These are phyloP conservation scores for Bombus haemorrhoidalis DNA, from an alignment of 1,140 invertebrate genomes.

Conservation along the genomic window DNA sequence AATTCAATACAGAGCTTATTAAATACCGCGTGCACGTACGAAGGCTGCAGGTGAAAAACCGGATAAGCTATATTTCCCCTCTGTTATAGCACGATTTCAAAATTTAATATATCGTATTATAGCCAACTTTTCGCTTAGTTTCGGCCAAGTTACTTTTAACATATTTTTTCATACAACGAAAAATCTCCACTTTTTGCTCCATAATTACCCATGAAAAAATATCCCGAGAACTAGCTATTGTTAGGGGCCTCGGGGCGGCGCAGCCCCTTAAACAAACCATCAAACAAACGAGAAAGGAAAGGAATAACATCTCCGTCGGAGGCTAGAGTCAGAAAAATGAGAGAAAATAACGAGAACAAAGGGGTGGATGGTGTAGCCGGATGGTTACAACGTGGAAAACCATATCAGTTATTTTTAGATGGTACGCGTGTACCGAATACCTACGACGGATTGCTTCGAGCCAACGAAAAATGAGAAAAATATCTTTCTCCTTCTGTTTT, in stretches of 20 bases:
- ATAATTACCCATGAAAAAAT: background rate
- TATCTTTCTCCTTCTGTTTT: constrained; percentile 13
- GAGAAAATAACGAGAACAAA: constrained; percentile 27
- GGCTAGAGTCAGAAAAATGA: constrained; percentile 7
- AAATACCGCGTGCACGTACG: too few species aligned
- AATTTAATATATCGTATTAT: too few species aligned
- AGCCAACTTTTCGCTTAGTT: too few species aligned
- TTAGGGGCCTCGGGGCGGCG: background rate
- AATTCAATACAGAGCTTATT: too few species aligned
- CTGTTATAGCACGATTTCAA: too few species aligned
- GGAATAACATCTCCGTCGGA: constrained; percentile 8
- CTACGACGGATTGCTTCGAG: constrained; percentile 24
- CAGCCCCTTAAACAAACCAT: background rate
- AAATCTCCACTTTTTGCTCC: background rate
- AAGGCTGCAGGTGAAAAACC: too few species aligned
- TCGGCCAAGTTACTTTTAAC: background rate
- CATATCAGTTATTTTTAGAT: constrained; percentile 31
- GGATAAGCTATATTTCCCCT: too few species aligned
- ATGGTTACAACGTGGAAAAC: constrained; percentile 24
- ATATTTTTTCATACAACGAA: background rate
- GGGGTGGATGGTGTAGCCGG: background rate
- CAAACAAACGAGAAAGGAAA: background rate
- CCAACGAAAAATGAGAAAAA: background rate
- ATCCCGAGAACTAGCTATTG: background rate
- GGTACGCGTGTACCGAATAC: background rate